Percentiles rank a stretch among this genome's conserved stretches.
These are phyloP conservation scores for Oxycera nigricornis DNA, from an alignment of 2,888 invertebrate species.

Conservation along the genomic window DNA sequence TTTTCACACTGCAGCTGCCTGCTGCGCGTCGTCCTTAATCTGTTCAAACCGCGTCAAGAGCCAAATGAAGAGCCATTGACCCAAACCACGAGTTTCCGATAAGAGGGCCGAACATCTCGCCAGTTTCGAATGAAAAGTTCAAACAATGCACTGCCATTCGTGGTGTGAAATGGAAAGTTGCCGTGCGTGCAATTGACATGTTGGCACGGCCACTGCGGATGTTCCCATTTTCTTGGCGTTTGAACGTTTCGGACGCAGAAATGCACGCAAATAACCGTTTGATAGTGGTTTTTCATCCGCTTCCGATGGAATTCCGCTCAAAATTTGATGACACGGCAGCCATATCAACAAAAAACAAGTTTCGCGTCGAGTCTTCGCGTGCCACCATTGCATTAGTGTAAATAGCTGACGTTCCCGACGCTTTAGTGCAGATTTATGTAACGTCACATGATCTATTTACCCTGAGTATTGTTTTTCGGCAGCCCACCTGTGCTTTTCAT, in stretches of 20 bases:
- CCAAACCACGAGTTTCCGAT: too few species aligned
- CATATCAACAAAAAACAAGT: constrained; percentile 26
- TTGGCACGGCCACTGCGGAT: constrained; percentile 12
- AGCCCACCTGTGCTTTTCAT: not conserved
- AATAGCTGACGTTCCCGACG: constrained; percentile 7
- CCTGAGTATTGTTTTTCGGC: not conserved
- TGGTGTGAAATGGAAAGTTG: constrained; percentile 1
- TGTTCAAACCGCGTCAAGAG: too few species aligned
- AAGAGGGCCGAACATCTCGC: too few species aligned
- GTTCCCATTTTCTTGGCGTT: not conserved
- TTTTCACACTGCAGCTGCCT: too few species aligned
- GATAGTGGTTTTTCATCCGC: not conserved
- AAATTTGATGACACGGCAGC: constrained; percentile 29
- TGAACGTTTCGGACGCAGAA: not conserved
- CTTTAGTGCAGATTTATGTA: not conserved
- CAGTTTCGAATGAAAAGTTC: not conserved
- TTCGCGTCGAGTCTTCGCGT: not conserved
- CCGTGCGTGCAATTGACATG: constrained; percentile 16
- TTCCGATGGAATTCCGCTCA: not conserved
- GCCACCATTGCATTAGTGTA: constrained; percentile 29
- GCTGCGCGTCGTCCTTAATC: too few species aligned
- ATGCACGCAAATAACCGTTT: not conserved
- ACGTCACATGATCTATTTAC: not conserved
- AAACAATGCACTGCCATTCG: constrained; percentile 2
- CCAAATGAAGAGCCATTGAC: too few species aligned